Evolutionary conservation across 2,797 vertebrate species (phyloP).

Genomic region (Hippoglossus hippoglossus): DNA sequence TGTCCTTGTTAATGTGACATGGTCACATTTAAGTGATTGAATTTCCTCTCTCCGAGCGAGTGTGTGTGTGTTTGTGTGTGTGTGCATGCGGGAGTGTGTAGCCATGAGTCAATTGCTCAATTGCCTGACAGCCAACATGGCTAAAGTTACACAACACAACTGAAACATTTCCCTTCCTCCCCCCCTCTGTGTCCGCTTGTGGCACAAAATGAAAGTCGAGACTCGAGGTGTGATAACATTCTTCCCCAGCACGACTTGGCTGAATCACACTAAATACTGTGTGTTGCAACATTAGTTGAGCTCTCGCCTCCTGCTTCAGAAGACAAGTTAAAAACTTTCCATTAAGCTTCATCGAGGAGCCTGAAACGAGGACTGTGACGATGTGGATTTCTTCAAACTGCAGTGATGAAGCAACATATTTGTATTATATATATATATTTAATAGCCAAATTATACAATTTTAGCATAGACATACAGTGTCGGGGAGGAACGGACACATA

Average conservation of each 20-base stretch:
- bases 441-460: too few relatives aligned
- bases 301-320: conserved; percentile 16
- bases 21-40: conserved; percentile 78
- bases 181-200: conserved; percentile 10
- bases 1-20: conserved; percentile 78
- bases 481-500: too few relatives aligned
- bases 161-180: conserved; percentile 26
- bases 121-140: conserved; percentile 60
- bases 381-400: too few relatives aligned
- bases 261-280: conserved; percentile 31
- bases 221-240: conserved; percentile 35
- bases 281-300: conserved; percentile 35
- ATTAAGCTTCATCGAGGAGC: not conserved
- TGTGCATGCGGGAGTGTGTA: conserved; percentile 30
- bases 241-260: conserved; percentile 1
- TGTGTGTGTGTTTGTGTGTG: conserved; percentile 26
- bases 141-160: conserved; percentile 58
- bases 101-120: conserved; percentile 66
- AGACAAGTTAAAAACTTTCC: not conserved
- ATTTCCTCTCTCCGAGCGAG: conserved; percentile 65
- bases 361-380: not conserved
- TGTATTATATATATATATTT: too few relatives aligned
- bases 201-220: conserved; percentile 28
- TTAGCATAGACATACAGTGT: too few relatives aligned
- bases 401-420: too few relatives aligned